Conservation (phyloP, 2,113 vertebrate species). For the Otocyon megalotis region DNA sequence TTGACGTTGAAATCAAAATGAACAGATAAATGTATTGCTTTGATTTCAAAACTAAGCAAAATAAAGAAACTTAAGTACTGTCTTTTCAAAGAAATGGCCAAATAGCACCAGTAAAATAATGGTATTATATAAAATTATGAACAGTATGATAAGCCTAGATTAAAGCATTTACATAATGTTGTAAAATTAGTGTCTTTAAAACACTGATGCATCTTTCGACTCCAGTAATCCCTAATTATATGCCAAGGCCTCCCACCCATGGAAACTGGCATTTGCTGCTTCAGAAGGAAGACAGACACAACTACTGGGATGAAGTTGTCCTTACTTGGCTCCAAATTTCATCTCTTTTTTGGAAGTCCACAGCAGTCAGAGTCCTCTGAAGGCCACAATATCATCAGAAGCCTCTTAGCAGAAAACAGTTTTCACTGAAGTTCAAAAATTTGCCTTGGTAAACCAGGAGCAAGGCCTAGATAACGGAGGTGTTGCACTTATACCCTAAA, state of each 20-base stretch:
- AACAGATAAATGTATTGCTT: constrained; percentile 32
- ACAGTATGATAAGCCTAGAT: constrained; percentile 10
- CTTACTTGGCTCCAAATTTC: not conserved
- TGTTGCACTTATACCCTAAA: not conserved
- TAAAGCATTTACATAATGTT: not conserved
- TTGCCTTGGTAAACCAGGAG: not conserved
- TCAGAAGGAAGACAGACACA: not conserved
- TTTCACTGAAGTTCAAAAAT: not conserved
- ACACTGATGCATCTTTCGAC: not conserved
- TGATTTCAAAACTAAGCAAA: constrained; percentile 50
- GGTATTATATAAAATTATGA: constrained; percentile 48
- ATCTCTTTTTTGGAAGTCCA: not conserved
- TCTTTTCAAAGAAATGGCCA: not conserved
- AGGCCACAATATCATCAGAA: not conserved
- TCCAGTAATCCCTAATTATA: not conserved
- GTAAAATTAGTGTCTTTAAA: not conserved
- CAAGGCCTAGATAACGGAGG: not conserved
- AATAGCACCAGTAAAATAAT: constrained; percentile 4
- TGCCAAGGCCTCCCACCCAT: not conserved
- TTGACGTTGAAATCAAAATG: constrained; percentile 63
- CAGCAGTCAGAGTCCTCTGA: not conserved
- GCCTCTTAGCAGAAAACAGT: not conserved
- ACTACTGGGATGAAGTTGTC: not conserved
- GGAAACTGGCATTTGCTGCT: not conserved
- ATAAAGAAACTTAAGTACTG: not conserved